Conservation (phyloP, 2,888 invertebrate genomes). For the Nemotelus nigrinus region DNA sequence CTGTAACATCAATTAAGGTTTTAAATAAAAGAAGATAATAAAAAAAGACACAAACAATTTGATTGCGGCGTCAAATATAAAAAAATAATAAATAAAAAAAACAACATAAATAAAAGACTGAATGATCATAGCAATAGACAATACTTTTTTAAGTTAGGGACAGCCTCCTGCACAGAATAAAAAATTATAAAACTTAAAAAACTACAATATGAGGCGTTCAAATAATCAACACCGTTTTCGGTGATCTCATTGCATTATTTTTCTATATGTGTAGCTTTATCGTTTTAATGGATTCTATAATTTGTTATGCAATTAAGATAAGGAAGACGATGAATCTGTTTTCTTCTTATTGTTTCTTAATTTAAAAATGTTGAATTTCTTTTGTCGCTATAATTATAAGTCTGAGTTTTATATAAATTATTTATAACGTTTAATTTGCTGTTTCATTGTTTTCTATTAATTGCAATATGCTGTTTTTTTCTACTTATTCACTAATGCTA, state of each 20-base stretch:
- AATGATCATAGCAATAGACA: too few species aligned
- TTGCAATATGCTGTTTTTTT: conserved; percentile 17
- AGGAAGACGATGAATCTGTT: conserved; percentile 49
- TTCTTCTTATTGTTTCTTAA: conserved; percentile 35
- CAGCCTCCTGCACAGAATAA: too few species aligned
- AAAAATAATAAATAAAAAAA: too few species aligned
- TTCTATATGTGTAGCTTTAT: not conserved
- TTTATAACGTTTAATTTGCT: not conserved
- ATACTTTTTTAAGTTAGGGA: too few species aligned
- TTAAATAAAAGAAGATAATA: too few species aligned
- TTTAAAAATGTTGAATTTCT: conserved; percentile 14
- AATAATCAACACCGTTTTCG: not conserved
- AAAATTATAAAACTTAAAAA: too few species aligned
- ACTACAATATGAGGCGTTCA: not conserved
- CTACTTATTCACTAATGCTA: conserved; percentile 34
- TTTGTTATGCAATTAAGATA: conserved; percentile 43
- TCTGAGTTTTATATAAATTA: not conserved
- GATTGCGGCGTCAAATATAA: too few species aligned
- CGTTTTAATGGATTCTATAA: conserved; percentile 19
- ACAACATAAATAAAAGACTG: too few species aligned
- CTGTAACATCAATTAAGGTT: too few species aligned
- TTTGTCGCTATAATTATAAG: not conserved
- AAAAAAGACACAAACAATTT: too few species aligned
- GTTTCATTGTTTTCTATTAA: conserved; percentile 5
- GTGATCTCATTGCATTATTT: conserved; percentile 16